Evolutionary conservation across 2,113 vertebrate species (phyloP), one percentile per base, ranked within the genome.

Genomic region (Esox niger): DNA sequence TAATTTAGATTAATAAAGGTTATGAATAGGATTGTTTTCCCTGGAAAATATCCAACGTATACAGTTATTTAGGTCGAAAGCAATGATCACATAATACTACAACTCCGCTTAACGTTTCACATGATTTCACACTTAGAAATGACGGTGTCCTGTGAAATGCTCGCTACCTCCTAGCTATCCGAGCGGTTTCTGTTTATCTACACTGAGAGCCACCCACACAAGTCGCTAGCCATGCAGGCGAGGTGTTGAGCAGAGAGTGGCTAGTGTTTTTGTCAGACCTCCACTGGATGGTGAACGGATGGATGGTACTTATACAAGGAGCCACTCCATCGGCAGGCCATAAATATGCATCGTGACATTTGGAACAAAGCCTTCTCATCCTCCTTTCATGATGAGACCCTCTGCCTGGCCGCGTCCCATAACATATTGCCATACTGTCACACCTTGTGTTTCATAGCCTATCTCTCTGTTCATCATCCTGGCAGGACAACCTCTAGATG

Each of bases 271-370:
- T 80, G 77, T 86, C 87, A 89, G 82, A 84, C 86, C 38, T 15
- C 17, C 38, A 0, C 38, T 43, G 81, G 86, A 90, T 88, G 84
- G 84, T 82, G 87, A 86, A 85, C 8, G 55, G 55, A 84, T 82
- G 86, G 85, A 85, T 82, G 80, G 87, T 88, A 87, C 89, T 89
- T 90, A 90, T 88, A 90, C 89, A 88, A 86, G 85, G 79, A 84
- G 82, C 85, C 88, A 89, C 90, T 90, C 83, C 72, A 82, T 75
- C 71, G 78, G 67, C 69, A 43, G 38, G 78, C 89, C 88, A 93
- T 93, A 93, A 93, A 93, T 93, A 92, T 93, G 91, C 90, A 93
- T 91, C 69, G 88, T 91, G 91, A 92, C 91, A 93, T 93, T 93
- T 93, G 88, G 89, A 91, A 92, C 89, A 92, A 92, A 93, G 90